Base-by-base conservation (phyloP, 2,888 invertebrate species). In the Spicauda simplicius region DNA sequence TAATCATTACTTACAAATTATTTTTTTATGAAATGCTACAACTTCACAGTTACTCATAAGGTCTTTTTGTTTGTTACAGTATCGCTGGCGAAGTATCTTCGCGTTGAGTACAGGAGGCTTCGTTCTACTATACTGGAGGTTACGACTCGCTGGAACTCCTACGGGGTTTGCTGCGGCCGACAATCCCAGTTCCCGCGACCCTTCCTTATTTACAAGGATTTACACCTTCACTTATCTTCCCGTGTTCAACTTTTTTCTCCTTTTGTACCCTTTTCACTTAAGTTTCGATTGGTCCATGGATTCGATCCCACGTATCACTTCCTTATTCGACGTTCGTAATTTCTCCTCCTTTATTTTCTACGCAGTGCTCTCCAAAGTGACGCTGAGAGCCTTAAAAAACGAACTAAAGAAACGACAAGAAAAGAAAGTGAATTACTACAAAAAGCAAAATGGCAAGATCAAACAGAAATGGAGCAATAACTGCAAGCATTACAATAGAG, bases 281-380 rank as follows among this genome's bases (percentile, higher is more conserved):
- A 98, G 98, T 87, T 99, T 99, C 91, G 99, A 99, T 90, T 99
- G 99, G 99, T 98, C 99, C 30, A 99, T 99, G 99, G 98, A 98
- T 78, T 97, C 99, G 0, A 96, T 99, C 79, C 98, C 98, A 10
- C 95, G 97, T 70, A 95, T 99, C 76, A 96, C 96, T 58, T 95
- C 95, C 33, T 76, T 97, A 18, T 93, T 95, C 77, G 99, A 99
- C 86, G 92, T 94, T 6, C 94, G 99, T 73, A 98, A 98, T 86
- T 84, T 97, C 66, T 94, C 95, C 71, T 96, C 97, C 4, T 80
- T 96, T 20, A 89, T 95, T 70, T 96, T 99, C 83, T 99, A 98
- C 88, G 90, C 91, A 5, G 81, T 93, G 1, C 79, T 93, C 71
- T 88, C 88, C 4, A 93, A 88, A 83, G 88, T 90, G 50, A 88